Evolutionary conservation across 1,140 invertebrate species (phyloP).

Genomic region (Drosophila persimilis): DNA sequence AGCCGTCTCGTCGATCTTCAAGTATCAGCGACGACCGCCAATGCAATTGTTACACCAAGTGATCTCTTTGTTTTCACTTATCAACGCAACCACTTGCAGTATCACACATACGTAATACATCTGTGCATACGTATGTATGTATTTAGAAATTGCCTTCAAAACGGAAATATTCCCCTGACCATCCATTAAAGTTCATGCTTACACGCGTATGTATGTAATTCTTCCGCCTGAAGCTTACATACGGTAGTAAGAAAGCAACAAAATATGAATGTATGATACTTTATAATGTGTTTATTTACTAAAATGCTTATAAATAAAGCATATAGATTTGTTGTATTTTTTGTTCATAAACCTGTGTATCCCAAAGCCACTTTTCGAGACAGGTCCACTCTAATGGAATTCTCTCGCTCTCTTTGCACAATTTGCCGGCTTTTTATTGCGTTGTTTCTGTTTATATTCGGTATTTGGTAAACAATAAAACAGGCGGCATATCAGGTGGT

Average conservation of each 20-base stretch:
- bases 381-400: slow-evolving; percentile 53
- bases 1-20: slow-evolving; percentile 28
- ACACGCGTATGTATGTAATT: slow-evolving; percentile 6
- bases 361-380: slow-evolving; percentile 12
- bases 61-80: slow-evolving; percentile 55
- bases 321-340: neutral
- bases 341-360: neutral
- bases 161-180: slow-evolving; percentile 61
- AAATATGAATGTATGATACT: too few relatives aligned
- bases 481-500: slow-evolving; percentile 59
- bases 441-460: slow-evolving; percentile 35
- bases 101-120: neutral
- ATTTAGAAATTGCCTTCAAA: slow-evolving; percentile 32
- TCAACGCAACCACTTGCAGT: slow-evolving; percentile 14
- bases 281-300: too few relatives aligned
- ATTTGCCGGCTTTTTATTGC: slow-evolving; percentile 70
- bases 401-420: slow-evolving; percentile 27
- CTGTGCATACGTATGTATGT: neutral
- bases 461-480: slow-evolving; percentile 72
- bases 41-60: slow-evolving; percentile 30
- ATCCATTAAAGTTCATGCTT: slow-evolving; percentile 51
- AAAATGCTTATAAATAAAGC: too few relatives aligned
- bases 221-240: too few relatives aligned
- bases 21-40: slow-evolving; percentile 12
- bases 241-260: too few relatives aligned